phyloP scores from a whole-genome alignment of 2,888 invertebrate genomes.

The Liopterus haemorrhoidalis region DNA sequence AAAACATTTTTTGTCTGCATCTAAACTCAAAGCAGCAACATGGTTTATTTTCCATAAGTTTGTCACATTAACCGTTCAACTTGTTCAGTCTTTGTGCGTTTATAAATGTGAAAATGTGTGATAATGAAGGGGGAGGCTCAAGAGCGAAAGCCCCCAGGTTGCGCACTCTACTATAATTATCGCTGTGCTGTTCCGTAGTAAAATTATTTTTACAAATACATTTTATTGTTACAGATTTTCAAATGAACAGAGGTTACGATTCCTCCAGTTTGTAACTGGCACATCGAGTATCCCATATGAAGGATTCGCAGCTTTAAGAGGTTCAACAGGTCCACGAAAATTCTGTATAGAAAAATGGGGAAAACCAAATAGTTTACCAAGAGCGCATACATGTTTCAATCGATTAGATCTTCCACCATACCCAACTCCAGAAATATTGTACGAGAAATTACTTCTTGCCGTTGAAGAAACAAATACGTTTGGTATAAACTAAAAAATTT shows the following conservation, averaged over 20 bases:
- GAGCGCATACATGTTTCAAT: slow-evolving; percentile 98
- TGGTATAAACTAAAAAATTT: slow-evolving; percentile 74
- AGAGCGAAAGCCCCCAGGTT: background rate
- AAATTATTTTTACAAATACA: background rate
- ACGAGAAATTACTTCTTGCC: slow-evolving; percentile 86
- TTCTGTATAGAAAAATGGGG: slow-evolving; percentile 99
- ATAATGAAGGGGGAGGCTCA: background rate
- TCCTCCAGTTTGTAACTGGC: slow-evolving; percentile 96
- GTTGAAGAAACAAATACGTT: slow-evolving; percentile 96
- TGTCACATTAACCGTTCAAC: too few species aligned
- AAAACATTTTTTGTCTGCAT: too few species aligned
- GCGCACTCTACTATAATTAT: background rate
- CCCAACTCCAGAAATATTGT: slow-evolving; percentile 82
- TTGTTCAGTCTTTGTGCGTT: slow-evolving; percentile 2
- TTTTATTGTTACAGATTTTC: slow-evolving; percentile 59
- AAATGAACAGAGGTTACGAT: slow-evolving; percentile 86
- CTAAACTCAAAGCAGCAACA: too few species aligned
- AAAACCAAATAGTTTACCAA: slow-evolving; percentile 84
- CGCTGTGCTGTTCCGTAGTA: slow-evolving; percentile 3
- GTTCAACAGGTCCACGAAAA: slow-evolving; percentile 90
- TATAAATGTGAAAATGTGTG: background rate
- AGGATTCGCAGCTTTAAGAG: slow-evolving; percentile 90
- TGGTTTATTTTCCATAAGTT: too few species aligned
- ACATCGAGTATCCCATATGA: slow-evolving; percentile 97
- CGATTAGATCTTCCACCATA: slow-evolving; percentile 93